A percentile compares a stretch with the other conserved stretches of the same genome.
Evolutionary conservation across 1,140 invertebrate species (phyloP).

Genomic region (Linepithema humile): DNA sequence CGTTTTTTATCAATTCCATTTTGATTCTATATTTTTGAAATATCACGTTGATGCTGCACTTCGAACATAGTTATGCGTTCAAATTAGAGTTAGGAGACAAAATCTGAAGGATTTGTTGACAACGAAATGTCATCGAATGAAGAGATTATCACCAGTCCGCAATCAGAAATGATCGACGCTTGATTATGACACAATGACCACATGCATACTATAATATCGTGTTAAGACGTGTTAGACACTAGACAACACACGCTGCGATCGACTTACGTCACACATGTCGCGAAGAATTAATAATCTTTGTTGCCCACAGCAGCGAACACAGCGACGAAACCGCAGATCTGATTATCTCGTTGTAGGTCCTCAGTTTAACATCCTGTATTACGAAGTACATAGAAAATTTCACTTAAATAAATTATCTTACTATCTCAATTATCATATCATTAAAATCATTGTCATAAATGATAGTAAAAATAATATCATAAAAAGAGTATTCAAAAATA

Average conservation of each 20-base stretch:
- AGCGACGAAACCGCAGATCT: background rate
- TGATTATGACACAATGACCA: conserved; percentile 59
- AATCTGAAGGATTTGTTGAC: background rate
- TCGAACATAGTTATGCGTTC: background rate
- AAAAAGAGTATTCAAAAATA: background rate
- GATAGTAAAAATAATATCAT: background rate
- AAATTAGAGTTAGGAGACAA: background rate
- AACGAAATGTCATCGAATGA: conserved; percentile 60
- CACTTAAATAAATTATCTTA: background rate
- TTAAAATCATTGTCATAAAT: background rate
- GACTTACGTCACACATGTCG: conserved; percentile 58
- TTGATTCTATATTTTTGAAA: too few relatives aligned
- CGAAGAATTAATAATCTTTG: conserved; percentile 59
- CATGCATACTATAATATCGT: conserved; percentile 49
- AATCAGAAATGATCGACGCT: conserved; percentile 50
- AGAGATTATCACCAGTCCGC: conserved; percentile 56
- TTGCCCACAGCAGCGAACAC: background rate
- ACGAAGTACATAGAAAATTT: background rate
- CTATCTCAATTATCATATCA: background rate
- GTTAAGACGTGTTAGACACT: conserved; percentile 61
- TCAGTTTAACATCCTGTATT: background rate
- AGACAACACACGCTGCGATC: conserved; percentile 54
- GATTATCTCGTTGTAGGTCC: background rate
- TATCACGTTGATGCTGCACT: background rate
- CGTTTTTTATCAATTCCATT: background rate